phyloP scores from a whole-genome alignment of 1,140 invertebrate species.

The Anthonomus grandis region DNA sequence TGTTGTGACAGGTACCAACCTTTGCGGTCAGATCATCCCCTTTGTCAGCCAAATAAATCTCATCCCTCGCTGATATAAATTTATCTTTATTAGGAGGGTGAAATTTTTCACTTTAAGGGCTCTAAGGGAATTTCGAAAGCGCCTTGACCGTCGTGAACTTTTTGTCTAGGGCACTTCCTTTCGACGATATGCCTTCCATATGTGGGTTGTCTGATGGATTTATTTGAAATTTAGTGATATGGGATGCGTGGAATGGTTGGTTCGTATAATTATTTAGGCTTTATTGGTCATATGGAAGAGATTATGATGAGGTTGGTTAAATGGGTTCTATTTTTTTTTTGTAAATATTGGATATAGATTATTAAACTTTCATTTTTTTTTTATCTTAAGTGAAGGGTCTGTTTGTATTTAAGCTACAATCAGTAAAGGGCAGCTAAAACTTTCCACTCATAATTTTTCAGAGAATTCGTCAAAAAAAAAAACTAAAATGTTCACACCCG shows the following conservation, averaged over 20 bases:
- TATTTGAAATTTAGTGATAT: constrained; percentile 19
- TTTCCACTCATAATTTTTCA: too few species aligned
- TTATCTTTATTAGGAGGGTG: constrained; percentile 13
- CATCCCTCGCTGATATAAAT: background rate
- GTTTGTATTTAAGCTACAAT: too few species aligned
- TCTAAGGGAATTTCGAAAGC: constrained; percentile 6
- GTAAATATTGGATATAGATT: too few species aligned
- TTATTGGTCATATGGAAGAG: background rate
- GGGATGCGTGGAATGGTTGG: background rate
- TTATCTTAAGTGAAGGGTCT: too few species aligned
- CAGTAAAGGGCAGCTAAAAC: too few species aligned
- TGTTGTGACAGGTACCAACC: constrained; percentile 23
- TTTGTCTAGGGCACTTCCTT: constrained; percentile 26
- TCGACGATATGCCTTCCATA: constrained; percentile 24
- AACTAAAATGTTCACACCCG: too few species aligned
- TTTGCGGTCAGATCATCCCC: constrained; percentile 16
- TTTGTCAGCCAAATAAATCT: constrained; percentile 21
- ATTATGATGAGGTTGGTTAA: background rate
- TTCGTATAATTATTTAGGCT: constrained; percentile 5
- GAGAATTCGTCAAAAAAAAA: too few species aligned
- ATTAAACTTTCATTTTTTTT: too few species aligned
- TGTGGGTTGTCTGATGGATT: constrained; percentile 15
- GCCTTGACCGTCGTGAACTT: constrained; percentile 29
- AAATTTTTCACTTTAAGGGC: constrained; percentile 8
- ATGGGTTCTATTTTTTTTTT: too few species aligned